Evolutionary conservation across 1,140 invertebrate genomes (phyloP).

Genomic region (Bactericera cockerelli): DNA sequence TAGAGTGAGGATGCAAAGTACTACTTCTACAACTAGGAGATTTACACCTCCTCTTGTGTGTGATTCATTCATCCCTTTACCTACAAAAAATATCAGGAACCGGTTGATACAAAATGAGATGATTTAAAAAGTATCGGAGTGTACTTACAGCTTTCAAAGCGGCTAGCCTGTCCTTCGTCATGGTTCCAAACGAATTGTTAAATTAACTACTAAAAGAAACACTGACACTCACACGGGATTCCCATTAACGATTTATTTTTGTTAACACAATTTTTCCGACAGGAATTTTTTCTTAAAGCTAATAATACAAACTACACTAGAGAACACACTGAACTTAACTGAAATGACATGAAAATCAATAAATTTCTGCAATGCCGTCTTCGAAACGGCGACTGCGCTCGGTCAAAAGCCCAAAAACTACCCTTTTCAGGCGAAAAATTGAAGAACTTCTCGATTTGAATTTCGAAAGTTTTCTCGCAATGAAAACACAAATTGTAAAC

Average conservation of each 20-base stretch:
- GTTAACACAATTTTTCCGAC: not conserved
- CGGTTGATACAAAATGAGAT: too few species aligned
- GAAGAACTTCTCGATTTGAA: too few species aligned
- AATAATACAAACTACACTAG: constrained; percentile 6
- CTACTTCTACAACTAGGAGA: too few species aligned
- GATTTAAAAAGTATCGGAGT: not conserved
- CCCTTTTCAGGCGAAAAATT: not conserved
- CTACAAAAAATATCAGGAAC: too few species aligned
- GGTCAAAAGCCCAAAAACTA: not conserved
- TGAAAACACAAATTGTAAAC: too few species aligned
- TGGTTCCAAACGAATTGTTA: not conserved
- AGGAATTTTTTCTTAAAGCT: not conserved
- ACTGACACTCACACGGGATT: not conserved
- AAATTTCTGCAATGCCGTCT: constrained; percentile 8
- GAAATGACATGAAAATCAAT: constrained; percentile 3
- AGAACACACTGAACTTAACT: constrained; percentile 8
- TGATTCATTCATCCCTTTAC: too few species aligned
- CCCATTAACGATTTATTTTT: constrained; percentile 7
- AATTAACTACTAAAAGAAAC: not conserved
- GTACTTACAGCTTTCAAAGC: constrained; percentile 7
- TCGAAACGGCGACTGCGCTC: constrained; percentile 4
- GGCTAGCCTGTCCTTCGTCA: constrained; percentile 2
- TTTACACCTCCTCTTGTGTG: too few species aligned
- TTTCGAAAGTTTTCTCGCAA: too few species aligned
- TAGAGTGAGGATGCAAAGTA: too few species aligned